phyloP scores from a whole-genome alignment of 2,113 vertebrate species.

The Anthoscopus minutus region DNA sequence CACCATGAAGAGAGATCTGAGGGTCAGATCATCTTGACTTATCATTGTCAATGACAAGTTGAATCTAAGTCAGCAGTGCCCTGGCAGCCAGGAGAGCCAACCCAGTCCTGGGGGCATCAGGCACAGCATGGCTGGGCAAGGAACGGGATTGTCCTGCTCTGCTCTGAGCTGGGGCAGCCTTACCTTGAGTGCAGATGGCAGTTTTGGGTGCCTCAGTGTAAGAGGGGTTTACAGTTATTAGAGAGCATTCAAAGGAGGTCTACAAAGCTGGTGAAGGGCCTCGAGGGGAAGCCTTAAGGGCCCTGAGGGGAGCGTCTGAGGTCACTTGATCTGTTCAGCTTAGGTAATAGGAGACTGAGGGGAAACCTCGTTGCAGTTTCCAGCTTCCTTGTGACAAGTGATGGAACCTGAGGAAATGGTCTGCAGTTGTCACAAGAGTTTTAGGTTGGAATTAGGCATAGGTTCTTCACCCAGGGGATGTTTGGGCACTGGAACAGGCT shows the following conservation, averaged over 20 bases:
- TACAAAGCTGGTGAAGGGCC: not conserved
- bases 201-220: not conserved
- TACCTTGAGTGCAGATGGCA: rapidly evolving
- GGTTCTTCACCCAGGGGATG: not conserved
- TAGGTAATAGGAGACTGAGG: not conserved
- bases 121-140: rapidly evolving
- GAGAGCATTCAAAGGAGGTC: not conserved
- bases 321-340: not conserved
- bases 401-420: not conserved
- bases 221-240: not conserved
- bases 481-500: not conserved
- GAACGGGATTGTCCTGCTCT: rapidly evolving
- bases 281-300: not conserved
- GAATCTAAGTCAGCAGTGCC: not conserved
- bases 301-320: not conserved
- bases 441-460: not conserved
- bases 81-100: not conserved
- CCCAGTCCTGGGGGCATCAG: rapidly evolving
- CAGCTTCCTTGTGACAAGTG: not conserved
- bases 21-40: too few species aligned
- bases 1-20: not conserved
- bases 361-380: not conserved
- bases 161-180: rapidly evolving
- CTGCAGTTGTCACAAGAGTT: not conserved
- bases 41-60: rapidly evolving